These are phyloP conservation scores for Troilus luridus DNA, from an alignment of 2,888 invertebrate species.

Conservation along the genomic window DNA sequence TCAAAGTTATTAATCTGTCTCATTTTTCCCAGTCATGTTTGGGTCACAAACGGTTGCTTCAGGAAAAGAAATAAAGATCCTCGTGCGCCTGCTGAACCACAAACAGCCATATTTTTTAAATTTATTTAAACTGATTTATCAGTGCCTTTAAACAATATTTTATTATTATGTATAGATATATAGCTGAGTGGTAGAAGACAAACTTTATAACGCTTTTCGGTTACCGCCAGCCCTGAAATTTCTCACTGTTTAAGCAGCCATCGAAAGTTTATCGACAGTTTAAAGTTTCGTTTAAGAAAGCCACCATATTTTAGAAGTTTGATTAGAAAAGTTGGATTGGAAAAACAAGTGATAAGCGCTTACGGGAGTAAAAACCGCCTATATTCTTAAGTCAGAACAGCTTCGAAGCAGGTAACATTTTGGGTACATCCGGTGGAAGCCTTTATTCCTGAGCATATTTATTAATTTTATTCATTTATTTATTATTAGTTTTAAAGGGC, in stretches of 20 bases:
- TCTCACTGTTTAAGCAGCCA: neutral
- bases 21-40: too few relatives aligned
- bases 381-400: neutral
- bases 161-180: too few relatives aligned
- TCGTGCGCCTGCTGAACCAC: too few relatives aligned
- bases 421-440: neutral
- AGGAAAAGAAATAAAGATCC: too few relatives aligned
- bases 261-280: neutral
- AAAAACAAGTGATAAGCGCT: neutral
- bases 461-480: neutral
- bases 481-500: too few relatives aligned
- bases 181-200: too few relatives aligned
- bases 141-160: too few relatives aligned
- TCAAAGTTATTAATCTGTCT: too few relatives aligned
- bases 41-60: too few relatives aligned
- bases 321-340: neutral
- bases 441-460: neutral
- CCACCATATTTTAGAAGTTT: conserved; percentile 6
- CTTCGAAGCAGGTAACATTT: neutral
- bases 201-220: too few relatives aligned
- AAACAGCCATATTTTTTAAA: too few relatives aligned
- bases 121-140: too few relatives aligned
- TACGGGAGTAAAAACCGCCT: neutral
- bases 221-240: neutral
- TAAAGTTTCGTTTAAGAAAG: neutral